Evolutionary conservation across 53 echinoderm and acorn worm species (phyloP).

Genomic region (Actinopyga echinites): DNA sequence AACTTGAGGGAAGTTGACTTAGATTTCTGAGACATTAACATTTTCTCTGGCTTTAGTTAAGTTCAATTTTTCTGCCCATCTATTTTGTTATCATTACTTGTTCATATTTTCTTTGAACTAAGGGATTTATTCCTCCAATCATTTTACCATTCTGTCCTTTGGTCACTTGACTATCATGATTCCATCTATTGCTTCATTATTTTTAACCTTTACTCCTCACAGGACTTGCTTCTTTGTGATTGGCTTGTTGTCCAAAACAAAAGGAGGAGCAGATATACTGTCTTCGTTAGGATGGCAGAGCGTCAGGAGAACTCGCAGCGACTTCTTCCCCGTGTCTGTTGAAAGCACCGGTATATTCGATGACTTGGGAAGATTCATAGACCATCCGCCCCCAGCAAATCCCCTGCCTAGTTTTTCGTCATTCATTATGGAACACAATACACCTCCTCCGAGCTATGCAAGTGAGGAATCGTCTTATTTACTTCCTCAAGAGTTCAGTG

Average conservation of each 20-base stretch:
- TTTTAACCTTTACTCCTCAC: background rate
- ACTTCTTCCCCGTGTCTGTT: slow-evolving; percentile 80
- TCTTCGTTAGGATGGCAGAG: slow-evolving; percentile 95
- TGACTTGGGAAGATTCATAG: slow-evolving; percentile 52
- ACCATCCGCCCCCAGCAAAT: slow-evolving; percentile 49
- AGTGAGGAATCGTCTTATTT: slow-evolving; percentile 7
- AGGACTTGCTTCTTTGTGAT: slow-evolving; percentile 98
- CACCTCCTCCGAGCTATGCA: slow-evolving; percentile 37
- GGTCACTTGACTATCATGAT: too few species aligned
- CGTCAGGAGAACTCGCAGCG: slow-evolving; percentile 75
- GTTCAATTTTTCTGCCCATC: too few species aligned
- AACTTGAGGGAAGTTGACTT: too few species aligned
- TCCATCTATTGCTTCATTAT: background rate
- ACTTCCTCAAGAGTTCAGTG: background rate
- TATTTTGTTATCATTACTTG: too few species aligned
- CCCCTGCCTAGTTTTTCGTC: slow-evolving; percentile 44
- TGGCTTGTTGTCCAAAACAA: slow-evolving; percentile 87
- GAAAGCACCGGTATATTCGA: slow-evolving; percentile 67
- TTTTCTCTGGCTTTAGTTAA: too few species aligned
- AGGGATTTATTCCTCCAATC: too few species aligned
- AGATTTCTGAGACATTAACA: too few species aligned
- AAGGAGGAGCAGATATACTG: slow-evolving; percentile 83
- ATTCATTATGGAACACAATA: slow-evolving; percentile 68
- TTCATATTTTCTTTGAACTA: too few species aligned
- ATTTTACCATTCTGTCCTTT: too few species aligned